Percentiles rank a stretch among this genome's conserved stretches.
These are phyloP conservation scores for Dromius quadrimaculatus DNA, from an alignment of 2,888 invertebrate genomes.

Conservation along the genomic window DNA sequence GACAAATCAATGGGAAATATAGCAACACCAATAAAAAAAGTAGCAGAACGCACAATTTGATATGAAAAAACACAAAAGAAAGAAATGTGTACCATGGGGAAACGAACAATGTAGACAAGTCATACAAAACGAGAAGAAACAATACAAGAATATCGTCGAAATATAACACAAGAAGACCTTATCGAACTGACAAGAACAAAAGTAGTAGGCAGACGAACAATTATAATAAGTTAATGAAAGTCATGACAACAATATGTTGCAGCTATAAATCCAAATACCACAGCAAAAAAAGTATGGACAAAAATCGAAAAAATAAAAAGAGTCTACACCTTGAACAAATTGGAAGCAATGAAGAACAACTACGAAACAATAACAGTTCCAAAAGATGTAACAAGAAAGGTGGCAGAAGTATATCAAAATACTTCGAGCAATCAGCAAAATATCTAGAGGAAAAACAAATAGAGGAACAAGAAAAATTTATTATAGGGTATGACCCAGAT, in stretches of 20 bases:
- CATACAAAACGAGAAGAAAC: not conserved
- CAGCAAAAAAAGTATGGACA: not conserved
- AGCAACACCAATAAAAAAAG: not conserved
- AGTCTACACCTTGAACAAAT: too few relatives aligned
- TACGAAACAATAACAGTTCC: too few relatives aligned
- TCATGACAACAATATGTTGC: not conserved
- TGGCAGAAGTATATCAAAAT: too few relatives aligned
- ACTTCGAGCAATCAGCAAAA: too few relatives aligned
- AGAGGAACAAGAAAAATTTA: too few relatives aligned
- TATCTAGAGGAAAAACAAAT: too few relatives aligned
- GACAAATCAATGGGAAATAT: not conserved
- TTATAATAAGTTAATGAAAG: not conserved
- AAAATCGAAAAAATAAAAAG: not conserved
- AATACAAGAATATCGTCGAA: not conserved
- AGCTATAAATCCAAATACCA: not conserved
- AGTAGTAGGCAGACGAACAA: not conserved
- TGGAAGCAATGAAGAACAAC: too few relatives aligned
- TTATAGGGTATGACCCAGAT: too few relatives aligned
- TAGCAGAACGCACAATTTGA: too few relatives aligned
- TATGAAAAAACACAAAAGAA: not conserved
- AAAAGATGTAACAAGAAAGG: too few relatives aligned
- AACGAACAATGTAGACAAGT: not conserved
- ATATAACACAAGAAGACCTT: not conserved
- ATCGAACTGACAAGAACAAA: not conserved
- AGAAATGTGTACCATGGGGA: slow-evolving; percentile 9